Percentiles rank a stretch among this genome's conserved stretches.
These are phyloP conservation scores for Spodoptera exigua DNA, from an alignment of 2,888 invertebrate species.

Conservation along the genomic window DNA sequence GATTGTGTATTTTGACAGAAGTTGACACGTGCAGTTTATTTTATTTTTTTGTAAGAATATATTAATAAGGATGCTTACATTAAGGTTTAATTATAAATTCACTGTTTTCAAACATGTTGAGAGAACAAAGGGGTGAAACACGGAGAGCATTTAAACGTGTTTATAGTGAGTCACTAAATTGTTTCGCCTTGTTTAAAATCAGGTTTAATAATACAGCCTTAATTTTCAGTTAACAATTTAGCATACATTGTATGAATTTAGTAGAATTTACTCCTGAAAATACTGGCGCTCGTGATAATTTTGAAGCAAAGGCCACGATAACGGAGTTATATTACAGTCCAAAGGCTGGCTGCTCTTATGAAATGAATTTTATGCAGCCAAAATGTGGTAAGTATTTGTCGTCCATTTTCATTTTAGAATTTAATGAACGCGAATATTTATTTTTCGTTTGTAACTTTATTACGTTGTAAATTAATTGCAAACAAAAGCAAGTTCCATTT, in stretches of 20 bases:
- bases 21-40: constrained; percentile 54
- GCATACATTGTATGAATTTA: constrained; percentile 46
- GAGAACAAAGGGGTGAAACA: constrained; percentile 45
- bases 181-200: constrained; percentile 19
- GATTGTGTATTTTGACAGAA: constrained; percentile 61
- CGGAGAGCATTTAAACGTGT: constrained; percentile 21
- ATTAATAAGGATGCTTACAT: constrained; percentile 42
- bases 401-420: constrained; percentile 11
- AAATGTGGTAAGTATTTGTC: constrained; percentile 17
- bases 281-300: constrained; percentile 35
- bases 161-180: constrained; percentile 20
- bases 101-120: constrained; percentile 45
- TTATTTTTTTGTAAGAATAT: constrained; percentile 43
- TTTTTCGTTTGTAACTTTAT: not conserved
- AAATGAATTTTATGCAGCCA: constrained; percentile 39
- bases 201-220: constrained; percentile 35
- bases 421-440: not conserved
- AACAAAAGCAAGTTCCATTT: not conserved
- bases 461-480: constrained; percentile 9
- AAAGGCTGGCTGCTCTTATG: constrained; percentile 24
- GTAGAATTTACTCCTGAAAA: constrained; percentile 36
- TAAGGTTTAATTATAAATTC: constrained; percentile 48
- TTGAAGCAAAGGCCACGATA: constrained; percentile 35
- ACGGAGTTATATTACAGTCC: constrained; percentile 29
- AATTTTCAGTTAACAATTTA: constrained; percentile 49